Percentiles rank a stretch among this genome's conserved stretches.
Evolutionary conservation across 2,113 vertebrate species (phyloP).

Genomic region (Poeciliopsis retropinna): DNA sequence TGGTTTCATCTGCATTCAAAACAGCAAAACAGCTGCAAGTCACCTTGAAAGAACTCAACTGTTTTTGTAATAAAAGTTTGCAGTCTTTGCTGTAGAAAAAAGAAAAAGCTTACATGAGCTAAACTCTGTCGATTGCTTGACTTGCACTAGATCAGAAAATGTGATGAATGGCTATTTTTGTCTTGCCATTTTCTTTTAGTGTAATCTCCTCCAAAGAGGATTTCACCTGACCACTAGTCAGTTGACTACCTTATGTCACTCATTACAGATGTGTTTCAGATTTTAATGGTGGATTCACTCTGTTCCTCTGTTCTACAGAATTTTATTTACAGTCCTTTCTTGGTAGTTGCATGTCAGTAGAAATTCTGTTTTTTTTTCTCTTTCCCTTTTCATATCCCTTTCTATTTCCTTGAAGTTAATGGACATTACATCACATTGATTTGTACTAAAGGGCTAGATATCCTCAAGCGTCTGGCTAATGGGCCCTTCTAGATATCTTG

Average conservation of each 20-base stretch:
- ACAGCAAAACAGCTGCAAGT: no score
- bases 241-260: neutral
- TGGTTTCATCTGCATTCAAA: no score
- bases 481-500: slow-evolving; percentile 19
- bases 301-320: neutral
- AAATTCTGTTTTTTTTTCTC: neutral
- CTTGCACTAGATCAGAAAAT: neutral
- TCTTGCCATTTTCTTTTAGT: neutral
- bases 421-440: slow-evolving; percentile 15
- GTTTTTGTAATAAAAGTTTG: neutral
- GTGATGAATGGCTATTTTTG: neutral
- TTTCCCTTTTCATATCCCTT: neutral
- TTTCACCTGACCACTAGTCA: neutral
- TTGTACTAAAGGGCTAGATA: slow-evolving; percentile 25
- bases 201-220: neutral
- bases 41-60: neutral
- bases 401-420: slow-evolving; percentile 19
- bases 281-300: neutral
- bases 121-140: neutral
- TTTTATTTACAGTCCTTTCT: slow-evolving; percentile 5
- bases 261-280: neutral
- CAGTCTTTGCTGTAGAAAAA: neutral
- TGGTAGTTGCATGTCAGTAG: neutral
- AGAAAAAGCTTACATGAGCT: neutral
- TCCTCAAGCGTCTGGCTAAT: slow-evolving; percentile 27